These are phyloP conservation scores for Aphaenogaster floridana DNA, from an alignment of 1,140 invertebrate genomes.

Conservation along the genomic window DNA sequence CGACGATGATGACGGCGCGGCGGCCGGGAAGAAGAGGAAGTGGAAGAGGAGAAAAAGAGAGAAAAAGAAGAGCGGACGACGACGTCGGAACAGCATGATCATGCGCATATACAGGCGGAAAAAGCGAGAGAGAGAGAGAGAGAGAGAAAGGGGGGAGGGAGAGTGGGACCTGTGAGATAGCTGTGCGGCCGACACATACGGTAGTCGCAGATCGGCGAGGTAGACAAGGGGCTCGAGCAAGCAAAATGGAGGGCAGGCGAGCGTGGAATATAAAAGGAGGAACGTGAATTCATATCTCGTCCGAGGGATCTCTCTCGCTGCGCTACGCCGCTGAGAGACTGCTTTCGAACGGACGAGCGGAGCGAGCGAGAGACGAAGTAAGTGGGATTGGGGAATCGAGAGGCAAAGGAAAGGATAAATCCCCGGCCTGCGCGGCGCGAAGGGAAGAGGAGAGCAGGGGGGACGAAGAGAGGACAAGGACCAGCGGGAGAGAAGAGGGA, in stretches of 20 bases:
- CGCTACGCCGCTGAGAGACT: slow-evolving; percentile 85
- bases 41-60: slow-evolving; percentile 21
- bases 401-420: slow-evolving; percentile 70
- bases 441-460: neutral
- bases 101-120: slow-evolving; percentile 63
- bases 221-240: slow-evolving; percentile 85
- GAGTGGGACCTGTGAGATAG: slow-evolving; percentile 76
- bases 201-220: slow-evolving; percentile 85
- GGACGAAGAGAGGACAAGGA: slow-evolving; percentile 48
- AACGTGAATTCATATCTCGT: slow-evolving; percentile 86
- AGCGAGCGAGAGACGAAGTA: slow-evolving; percentile 60
- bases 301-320: slow-evolving; percentile 86
- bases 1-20: slow-evolving; percentile 35
- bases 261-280: slow-evolving; percentile 86
- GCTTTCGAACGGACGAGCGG: slow-evolving; percentile 82
- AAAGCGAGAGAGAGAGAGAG: slow-evolving; percentile 28
- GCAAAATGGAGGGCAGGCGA: slow-evolving; percentile 86
- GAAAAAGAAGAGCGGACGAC: slow-evolving; percentile 58
- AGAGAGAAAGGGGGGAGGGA: slow-evolving; percentile 8
- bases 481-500: slow-evolving; percentile 25
- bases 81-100: slow-evolving; percentile 75
- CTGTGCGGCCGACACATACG: slow-evolving; percentile 83
- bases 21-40: slow-evolving; percentile 41
- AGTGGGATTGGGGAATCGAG: slow-evolving; percentile 67
- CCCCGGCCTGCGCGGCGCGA: slow-evolving; percentile 34